Base-by-base conservation (phyloP, 2,113 vertebrate genomes). In the Piaya cayana region DNA sequence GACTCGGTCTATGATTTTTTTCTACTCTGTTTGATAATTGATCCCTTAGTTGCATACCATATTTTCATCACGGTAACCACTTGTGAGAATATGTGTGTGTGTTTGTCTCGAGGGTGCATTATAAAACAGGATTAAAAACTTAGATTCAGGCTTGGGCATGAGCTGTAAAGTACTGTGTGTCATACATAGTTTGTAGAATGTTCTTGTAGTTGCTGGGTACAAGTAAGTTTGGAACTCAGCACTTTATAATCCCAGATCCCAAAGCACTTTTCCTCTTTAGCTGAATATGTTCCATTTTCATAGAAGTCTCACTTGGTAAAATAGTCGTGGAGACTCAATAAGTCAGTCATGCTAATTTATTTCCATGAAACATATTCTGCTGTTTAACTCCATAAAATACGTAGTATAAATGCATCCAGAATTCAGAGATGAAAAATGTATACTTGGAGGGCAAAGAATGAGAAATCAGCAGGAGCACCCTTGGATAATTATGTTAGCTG, bases 401-500 rank as follows among this genome's bases (percentile, higher is more conserved):
- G 72, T 27, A 43, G 22, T 75, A 63, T 37, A 92, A 92, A 94
- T 74, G 67, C 53, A 78, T 70, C 81, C 36, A 65, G 8, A 92
- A 79, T 79, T 89, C 68, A 53, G 42, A 80, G 59, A 77, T 68
- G 68, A 97, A 74, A 86, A 89, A 96, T 85, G 37, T 16, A 12
- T 82, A 50, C 53, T 96, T 86, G n/a, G 78, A 92, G 67, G 82
- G 85, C 39, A 68, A 95, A 39, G 37, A 43, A 14, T 34, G 60
- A 82, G 86, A 90, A 91, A 90, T 34, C 68, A 90, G 29, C 18
- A 29, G 55, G 63, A 85, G 52, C 30, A 47, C 47, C 29, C 32
- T 85, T 62, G 63, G 55, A 67, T 96, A 84, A 79, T 87, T 56
- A 82, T 68, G 37, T 83, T 90, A 83, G 83, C 50, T 94, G 65